Evolutionary conservation across 30 jellyfish, hydroid and myxozoan genomes (phyloP).

Genomic region (Cassiopea andromeda): DNA sequence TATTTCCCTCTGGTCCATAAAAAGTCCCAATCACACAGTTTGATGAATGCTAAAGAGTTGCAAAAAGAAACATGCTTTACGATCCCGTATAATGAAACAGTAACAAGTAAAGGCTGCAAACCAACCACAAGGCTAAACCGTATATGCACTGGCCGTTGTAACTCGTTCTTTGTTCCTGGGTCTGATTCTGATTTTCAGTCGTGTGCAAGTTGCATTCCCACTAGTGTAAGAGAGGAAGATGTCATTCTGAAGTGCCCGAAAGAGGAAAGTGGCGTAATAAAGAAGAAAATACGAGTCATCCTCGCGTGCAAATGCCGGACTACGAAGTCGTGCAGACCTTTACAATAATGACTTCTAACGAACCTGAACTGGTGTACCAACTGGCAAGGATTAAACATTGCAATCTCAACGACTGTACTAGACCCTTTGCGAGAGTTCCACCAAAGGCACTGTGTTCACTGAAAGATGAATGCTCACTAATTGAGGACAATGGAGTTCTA

Average conservation of each 20-base stretch:
- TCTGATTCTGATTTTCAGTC: conserved; percentile 55
- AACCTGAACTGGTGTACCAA: neutral
- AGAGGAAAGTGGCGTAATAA: conserved; percentile 43
- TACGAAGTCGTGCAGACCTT: conserved; percentile 34
- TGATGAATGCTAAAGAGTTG: conserved; percentile 48
- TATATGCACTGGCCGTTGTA: conserved; percentile 71
- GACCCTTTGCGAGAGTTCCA: too few relatives aligned
- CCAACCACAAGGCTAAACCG: conserved; percentile 34
- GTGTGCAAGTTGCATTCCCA: conserved; percentile 66
- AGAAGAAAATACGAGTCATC: conserved; percentile 38
- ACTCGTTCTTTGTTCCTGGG: conserved; percentile 67
- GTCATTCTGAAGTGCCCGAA: conserved; percentile 57
- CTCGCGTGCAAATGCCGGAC: conserved; percentile 54
- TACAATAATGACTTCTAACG: neutral
- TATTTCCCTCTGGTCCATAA: neutral
- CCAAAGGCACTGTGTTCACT: too few relatives aligned
- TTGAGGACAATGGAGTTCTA: too few relatives aligned
- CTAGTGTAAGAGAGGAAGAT: neutral
- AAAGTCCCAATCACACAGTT: conserved; percentile 32
- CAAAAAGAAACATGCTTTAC: conserved; percentile 50
- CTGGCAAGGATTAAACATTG: neutral
- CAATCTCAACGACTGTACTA: neutral
- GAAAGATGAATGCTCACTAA: too few relatives aligned
- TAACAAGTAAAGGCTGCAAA: conserved; percentile 70
- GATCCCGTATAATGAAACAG: conserved; percentile 28